Percentiles rank a stretch among this genome's conserved stretches.
These are phyloP conservation scores for Panagrolaimus sp. DNA, from an alignment of 1,140 invertebrate species.

Conservation along the genomic window DNA sequence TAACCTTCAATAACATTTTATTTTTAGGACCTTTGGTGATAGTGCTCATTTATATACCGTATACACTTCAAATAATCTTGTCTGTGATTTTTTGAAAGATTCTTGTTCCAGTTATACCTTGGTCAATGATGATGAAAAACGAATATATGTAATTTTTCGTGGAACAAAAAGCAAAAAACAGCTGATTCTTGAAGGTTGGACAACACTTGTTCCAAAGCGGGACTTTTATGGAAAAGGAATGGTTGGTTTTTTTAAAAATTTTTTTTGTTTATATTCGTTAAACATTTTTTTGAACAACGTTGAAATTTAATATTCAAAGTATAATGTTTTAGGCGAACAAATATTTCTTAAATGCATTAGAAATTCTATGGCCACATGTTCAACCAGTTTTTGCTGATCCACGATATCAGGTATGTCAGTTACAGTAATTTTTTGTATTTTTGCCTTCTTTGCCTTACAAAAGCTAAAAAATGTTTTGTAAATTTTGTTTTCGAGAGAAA, in stretches of 20 bases:
- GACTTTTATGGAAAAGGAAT: slow-evolving; percentile 5
- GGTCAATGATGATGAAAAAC: background rate
- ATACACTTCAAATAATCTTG: background rate
- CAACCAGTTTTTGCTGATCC: background rate
- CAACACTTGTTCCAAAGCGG: background rate
- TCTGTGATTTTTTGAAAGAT: background rate
- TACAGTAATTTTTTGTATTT: background rate
- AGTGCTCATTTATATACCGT: background rate
- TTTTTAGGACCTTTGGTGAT: background rate
- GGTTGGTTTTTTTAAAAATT: background rate
- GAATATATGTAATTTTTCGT: slow-evolving; percentile 5
- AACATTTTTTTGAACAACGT: too few species aligned
- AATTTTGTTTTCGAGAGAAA: too few species aligned
- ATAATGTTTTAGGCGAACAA: slow-evolving; percentile 10
- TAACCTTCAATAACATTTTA: too few species aligned
- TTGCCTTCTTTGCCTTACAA: too few species aligned
- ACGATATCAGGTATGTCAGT: background rate
- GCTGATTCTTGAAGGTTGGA: slow-evolving; percentile 9
- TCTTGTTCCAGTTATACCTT: slow-evolving; percentile 1
- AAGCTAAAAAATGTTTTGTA: background rate
- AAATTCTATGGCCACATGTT: slow-evolving; percentile 12
- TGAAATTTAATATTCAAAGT: background rate
- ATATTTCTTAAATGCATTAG: slow-evolving; percentile 7
- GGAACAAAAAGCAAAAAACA: background rate
- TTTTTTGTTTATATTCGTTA: background rate